phyloP scores from a whole-genome alignment of 2,797 vertebrate species.

The Sebastes minor region DNA sequence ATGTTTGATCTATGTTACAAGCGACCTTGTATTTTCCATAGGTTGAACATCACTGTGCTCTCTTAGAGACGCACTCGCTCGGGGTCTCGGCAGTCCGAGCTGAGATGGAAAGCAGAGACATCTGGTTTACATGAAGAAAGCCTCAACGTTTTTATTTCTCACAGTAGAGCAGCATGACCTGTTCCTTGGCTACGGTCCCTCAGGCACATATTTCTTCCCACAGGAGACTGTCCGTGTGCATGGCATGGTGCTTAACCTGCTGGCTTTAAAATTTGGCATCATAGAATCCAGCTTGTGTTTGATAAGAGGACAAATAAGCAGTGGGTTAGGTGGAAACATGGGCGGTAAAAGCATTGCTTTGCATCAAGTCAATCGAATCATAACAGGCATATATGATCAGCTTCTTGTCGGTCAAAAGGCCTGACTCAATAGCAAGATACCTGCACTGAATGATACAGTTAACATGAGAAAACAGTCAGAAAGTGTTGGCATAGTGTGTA shows the following conservation, averaged over 20 bases:
- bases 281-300: slow-evolving; percentile 26
- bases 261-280: slow-evolving; percentile 23
- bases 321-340: background rate
- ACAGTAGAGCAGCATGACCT: slow-evolving; percentile 77
- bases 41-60: slow-evolving; percentile 23
- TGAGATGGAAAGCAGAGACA: slow-evolving; percentile 76
- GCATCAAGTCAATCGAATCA: background rate
- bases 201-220: slow-evolving; percentile 78
- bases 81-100: slow-evolving; percentile 51
- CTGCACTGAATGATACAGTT: background rate
- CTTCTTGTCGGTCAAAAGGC: slow-evolving; percentile 3
- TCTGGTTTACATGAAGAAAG: slow-evolving; percentile 84
- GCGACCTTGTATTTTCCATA: slow-evolving; percentile 38
- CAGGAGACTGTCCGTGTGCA: slow-evolving; percentile 65
- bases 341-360: background rate
- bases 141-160: slow-evolving; percentile 74
- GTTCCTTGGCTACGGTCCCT: slow-evolving; percentile 78
- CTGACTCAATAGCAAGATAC: background rate
- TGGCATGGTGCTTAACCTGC: slow-evolving; percentile 61
- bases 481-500: background rate
- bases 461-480: background rate
- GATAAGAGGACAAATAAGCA: slow-evolving; percentile 13
- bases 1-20: slow-evolving; percentile 20
- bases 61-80: slow-evolving; percentile 33
- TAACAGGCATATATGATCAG: slow-evolving; percentile 13